phyloP scores from a whole-genome alignment of 2,113 vertebrate species.

The Ovis aries region ARS-UI_Ramb_v3.0 NC_056069.1:67235001-67235500 shows the following conservation, averaged over 20 bases:
- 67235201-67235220: neutral
- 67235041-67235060: neutral
- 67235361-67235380: neutral
- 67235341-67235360: neutral
- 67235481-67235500: neutral
- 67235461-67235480: neutral
- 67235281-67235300: neutral
- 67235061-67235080: neutral
- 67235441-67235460: neutral
- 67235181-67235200: neutral
- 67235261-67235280: neutral
- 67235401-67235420: neutral
- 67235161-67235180: neutral
- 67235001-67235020: neutral
- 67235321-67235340: neutral
- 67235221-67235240: neutral
- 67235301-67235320: neutral
- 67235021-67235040: neutral
- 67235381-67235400: neutral
- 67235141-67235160: neutral
- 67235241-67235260: neutral
- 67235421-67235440: too few species aligned
- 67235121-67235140: neutral
- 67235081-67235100: neutral
- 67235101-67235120: neutral